These are phyloP conservation scores for Crocidura indochinensis DNA, from an alignment of 2,797 vertebrate genomes.

Conservation along the genomic window DNA sequence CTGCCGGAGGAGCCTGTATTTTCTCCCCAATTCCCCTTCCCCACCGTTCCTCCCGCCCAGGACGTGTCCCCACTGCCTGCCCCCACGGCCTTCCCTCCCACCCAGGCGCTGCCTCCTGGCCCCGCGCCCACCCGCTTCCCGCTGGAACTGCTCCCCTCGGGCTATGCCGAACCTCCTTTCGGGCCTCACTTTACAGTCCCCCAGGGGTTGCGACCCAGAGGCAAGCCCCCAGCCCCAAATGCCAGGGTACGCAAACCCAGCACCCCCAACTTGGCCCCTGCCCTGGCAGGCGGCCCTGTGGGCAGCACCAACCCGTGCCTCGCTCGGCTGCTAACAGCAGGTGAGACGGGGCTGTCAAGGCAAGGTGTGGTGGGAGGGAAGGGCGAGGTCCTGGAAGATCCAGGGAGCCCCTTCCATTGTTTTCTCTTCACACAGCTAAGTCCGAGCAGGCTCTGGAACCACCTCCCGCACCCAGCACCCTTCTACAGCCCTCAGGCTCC, in stretches of 20 bases:
- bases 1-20: slow-evolving; percentile 87
- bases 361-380: background rate
- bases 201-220: slow-evolving; percentile 42
- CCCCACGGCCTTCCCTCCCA: slow-evolving; percentile 73
- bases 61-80: slow-evolving; percentile 87
- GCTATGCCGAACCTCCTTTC: slow-evolving; percentile 77
- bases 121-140: slow-evolving; percentile 52
- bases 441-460: slow-evolving; percentile 84
- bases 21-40: slow-evolving; percentile 91
- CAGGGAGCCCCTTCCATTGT: slow-evolving; percentile 7
- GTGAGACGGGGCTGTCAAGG: slow-evolving; percentile 71
- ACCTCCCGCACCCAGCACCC: background rate
- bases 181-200: slow-evolving; percentile 80
- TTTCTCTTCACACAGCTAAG: slow-evolving; percentile 86
- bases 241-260: slow-evolving; percentile 58
- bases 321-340: slow-evolving; percentile 92
- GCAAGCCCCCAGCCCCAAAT: slow-evolving; percentile 59
- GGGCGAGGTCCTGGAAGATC: background rate
- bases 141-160: slow-evolving; percentile 55
- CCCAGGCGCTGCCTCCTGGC: slow-evolving; percentile 65
- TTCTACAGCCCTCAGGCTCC: slow-evolving; percentile 70
- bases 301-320: slow-evolving; percentile 89
- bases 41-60: slow-evolving; percentile 86
- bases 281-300: background rate
- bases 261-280: slow-evolving; percentile 37